These are phyloP conservation scores for Epinephelus awoara DNA, from an alignment of 2,797 vertebrate species.

Conservation along the genomic window DNA sequence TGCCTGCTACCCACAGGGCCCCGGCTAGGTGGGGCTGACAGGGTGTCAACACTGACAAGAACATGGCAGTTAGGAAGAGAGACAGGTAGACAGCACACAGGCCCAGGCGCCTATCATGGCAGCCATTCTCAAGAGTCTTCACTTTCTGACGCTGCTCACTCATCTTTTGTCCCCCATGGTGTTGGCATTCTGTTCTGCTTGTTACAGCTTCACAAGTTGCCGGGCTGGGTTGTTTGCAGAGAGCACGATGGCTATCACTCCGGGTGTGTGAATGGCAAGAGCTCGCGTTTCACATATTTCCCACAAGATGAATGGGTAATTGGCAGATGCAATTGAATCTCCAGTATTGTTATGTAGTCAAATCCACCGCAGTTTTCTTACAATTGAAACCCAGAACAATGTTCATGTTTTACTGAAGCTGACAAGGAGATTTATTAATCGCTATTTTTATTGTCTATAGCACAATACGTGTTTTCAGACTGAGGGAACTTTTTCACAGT, in stretches of 20 bases:
- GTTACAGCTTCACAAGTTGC: constrained; percentile 65
- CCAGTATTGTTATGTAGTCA: constrained; percentile 8
- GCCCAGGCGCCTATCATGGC: constrained; percentile 78
- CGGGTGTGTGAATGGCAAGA: constrained; percentile 32
- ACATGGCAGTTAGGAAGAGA: constrained; percentile 75
- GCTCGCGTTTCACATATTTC: constrained; percentile 54
- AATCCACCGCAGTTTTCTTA: constrained; percentile 10
- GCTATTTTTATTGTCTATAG: constrained; percentile 8
- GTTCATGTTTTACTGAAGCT: constrained; percentile 9
- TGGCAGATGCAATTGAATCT: constrained; percentile 41
- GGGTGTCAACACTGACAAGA: constrained; percentile 78
- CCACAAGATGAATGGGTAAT: constrained; percentile 47
- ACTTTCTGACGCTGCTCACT: constrained; percentile 73
- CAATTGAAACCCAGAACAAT: constrained; percentile 1
- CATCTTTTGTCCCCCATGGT: constrained; percentile 73
- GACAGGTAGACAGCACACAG: constrained; percentile 78
- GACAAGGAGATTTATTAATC: not conserved
- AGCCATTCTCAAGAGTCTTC: constrained; percentile 75
- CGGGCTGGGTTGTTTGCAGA: constrained; percentile 48
- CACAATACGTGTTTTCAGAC: not conserved
- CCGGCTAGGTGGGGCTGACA: constrained; percentile 79
- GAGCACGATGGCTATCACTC: constrained; percentile 43
- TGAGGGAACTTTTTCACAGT: too few species aligned
- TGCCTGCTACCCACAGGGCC: constrained; percentile 78
- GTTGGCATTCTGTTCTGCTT: constrained; percentile 71